These are phyloP conservation scores for Zhuqinia jingwanae DNA, from an alignment of 2,888 invertebrate genomes.

Conservation along the genomic window DNA sequence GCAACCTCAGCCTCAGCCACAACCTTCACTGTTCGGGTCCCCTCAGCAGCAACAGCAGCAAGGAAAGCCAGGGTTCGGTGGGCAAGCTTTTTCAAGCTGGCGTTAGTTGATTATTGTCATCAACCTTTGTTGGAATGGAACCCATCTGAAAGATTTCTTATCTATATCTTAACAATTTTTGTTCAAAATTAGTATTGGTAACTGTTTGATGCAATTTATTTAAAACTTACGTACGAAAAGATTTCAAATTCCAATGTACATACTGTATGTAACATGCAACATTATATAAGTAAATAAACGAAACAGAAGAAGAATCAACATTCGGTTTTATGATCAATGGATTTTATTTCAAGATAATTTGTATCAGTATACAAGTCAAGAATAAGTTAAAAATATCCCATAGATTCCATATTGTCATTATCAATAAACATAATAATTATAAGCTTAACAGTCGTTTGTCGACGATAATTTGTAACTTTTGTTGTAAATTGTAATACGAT, in stretches of 20 bases:
- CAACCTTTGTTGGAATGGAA: background rate
- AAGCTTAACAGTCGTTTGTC: background rate
- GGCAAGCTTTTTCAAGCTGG: constrained; percentile 70
- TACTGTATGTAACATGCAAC: too few species aligned
- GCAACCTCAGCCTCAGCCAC: constrained; percentile 23
- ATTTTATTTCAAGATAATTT: too few species aligned
- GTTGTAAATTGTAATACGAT: background rate
- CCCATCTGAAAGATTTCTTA: too few species aligned
- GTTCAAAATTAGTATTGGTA: too few species aligned
- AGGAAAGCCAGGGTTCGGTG: constrained; percentile 42
- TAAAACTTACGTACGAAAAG: too few species aligned
- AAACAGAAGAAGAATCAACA: background rate
- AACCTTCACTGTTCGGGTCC: constrained; percentile 57
- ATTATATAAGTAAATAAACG: too few species aligned
- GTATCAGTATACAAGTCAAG: too few species aligned
- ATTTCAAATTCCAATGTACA: too few species aligned
- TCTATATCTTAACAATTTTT: background rate
- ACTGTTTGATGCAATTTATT: too few species aligned
- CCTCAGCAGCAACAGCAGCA: constrained; percentile 61
- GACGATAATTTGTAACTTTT: background rate
- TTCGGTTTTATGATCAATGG: too few species aligned
- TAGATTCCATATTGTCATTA: background rate
- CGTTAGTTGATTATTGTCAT: constrained; percentile 33
- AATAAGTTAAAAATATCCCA: background rate
- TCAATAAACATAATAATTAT: background rate